Evolutionary conservation across 2,113 vertebrate genomes (phyloP).

Genomic region (Sebastes schlegelii): DNA sequence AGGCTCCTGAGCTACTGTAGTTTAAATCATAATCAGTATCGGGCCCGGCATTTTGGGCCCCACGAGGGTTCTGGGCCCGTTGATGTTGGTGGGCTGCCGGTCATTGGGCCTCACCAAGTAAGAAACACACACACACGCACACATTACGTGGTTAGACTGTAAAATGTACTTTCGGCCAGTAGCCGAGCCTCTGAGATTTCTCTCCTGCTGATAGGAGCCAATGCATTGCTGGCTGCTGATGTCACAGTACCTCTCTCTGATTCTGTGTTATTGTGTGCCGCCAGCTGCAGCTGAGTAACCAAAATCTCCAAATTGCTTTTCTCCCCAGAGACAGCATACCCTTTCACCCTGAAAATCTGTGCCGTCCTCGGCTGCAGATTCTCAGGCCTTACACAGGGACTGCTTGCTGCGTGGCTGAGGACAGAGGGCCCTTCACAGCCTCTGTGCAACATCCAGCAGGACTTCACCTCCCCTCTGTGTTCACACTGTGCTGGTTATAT

Average conservation of each 20-base stretch:
- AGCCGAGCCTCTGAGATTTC: conserved; percentile 90
- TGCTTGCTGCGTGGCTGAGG: conserved; percentile 9
- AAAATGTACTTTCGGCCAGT: conserved; percentile 89
- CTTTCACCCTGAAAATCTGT: conserved; percentile 56
- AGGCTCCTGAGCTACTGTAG: too few species aligned
- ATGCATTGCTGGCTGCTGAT: conserved; percentile 90
- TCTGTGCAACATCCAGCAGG: not conserved
- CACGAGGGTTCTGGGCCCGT: too few species aligned
- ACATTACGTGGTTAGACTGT: conserved; percentile 77
- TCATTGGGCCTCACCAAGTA: too few species aligned
- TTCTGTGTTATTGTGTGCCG: conserved; percentile 72
- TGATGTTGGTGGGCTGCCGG: too few species aligned
- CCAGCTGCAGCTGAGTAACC: conserved; percentile 91
- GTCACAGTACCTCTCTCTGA: conserved; percentile 89
- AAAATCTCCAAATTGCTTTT: conserved; percentile 81
- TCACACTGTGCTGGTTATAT: not conserved
- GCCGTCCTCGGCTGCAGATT: conserved; percentile 22
- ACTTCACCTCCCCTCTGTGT: not conserved
- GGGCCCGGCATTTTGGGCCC: too few species aligned
- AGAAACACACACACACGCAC: conserved; percentile 44
- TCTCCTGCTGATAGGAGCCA: conserved; percentile 89
- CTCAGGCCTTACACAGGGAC: conserved; percentile 17
- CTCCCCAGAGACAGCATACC: conserved; percentile 37
- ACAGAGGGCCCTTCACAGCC: conserved; percentile 6
- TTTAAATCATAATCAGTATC: too few species aligned